Conservation (phyloP, 2,797 vertebrate genomes). For the Lagocephalus sceleratus region DNA sequence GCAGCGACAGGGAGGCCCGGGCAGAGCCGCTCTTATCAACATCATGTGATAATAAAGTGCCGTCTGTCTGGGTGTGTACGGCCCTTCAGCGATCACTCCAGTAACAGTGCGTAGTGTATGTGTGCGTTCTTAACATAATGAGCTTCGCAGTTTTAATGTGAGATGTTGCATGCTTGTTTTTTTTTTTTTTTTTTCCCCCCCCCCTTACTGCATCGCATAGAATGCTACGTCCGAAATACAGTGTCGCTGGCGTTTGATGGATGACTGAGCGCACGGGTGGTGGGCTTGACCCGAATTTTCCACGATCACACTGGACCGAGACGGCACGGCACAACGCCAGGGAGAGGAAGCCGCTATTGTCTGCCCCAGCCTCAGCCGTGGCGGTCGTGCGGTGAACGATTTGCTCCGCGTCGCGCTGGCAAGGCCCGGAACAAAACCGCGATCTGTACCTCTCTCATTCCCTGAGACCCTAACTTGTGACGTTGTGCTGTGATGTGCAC, state of each 20-base stretch:
- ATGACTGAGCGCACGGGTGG: conserved; percentile 2
- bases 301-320: conserved; percentile 19
- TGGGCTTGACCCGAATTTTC: background rate
- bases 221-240: conserved; percentile 17
- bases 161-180: conserved; percentile 25
- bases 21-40: conserved; percentile 40
- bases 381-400: conserved; percentile 42
- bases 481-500: conserved; percentile 98
- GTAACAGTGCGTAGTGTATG: conserved; percentile 16
- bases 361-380: conserved; percentile 39
- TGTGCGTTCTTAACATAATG: conserved; percentile 18
- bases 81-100: conserved; percentile 28
- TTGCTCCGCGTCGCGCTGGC: conserved; percentile 28
- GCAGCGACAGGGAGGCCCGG: conserved; percentile 23
- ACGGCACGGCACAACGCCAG: conserved; percentile 47
- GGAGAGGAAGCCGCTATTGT: conserved; percentile 57
- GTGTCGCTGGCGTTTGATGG: conserved; percentile 2
- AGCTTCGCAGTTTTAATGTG: conserved; percentile 4
- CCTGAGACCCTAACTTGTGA: conserved; percentile 99
- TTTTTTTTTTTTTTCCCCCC: too few species aligned
- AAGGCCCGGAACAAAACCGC: conserved; percentile 32
- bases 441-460: conserved; percentile 95
- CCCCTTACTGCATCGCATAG: background rate
- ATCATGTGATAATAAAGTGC: conserved; percentile 52
- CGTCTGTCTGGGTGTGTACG: conserved; percentile 50